Evolutionary conservation across 1,140 invertebrate genomes (phyloP).

Genomic region (Drosophila hydei): DNA sequence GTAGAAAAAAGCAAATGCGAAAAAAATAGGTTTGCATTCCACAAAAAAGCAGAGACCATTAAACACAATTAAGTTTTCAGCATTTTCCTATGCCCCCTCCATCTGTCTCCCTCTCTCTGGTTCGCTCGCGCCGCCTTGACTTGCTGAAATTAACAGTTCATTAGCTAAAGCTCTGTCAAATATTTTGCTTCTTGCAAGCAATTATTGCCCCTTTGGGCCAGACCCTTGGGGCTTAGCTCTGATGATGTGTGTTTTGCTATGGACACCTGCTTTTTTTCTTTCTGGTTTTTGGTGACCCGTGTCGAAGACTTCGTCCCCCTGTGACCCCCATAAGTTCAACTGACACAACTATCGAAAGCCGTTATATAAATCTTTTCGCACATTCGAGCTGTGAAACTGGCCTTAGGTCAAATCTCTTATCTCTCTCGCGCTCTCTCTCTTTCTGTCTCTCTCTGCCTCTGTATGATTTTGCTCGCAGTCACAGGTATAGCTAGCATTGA

Average conservation of each 20-base stretch:
- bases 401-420: constrained; percentile 21
- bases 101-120: neutral
- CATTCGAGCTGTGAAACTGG: constrained; percentile 44
- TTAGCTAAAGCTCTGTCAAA: constrained; percentile 68
- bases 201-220: constrained; percentile 39
- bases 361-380: constrained; percentile 70
- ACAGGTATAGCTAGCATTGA: neutral
- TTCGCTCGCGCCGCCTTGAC: neutral
- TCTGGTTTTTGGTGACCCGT: neutral
- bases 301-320: constrained; percentile 15
- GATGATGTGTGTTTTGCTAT: constrained; percentile 37
- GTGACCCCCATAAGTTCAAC: constrained; percentile 21
- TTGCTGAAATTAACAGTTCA: constrained; percentile 76
- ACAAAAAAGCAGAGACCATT: constrained; percentile 48
- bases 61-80: constrained; percentile 68
- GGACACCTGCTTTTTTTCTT: constrained; percentile 7
- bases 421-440: neutral
- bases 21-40: constrained; percentile 24
- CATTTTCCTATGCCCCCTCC: constrained; percentile 8
- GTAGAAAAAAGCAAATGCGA: neutral
- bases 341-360: constrained; percentile 57
- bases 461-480: neutral
- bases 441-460: neutral
- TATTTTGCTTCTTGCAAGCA: constrained; percentile 56
- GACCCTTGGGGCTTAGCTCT: constrained; percentile 9